Evolutionary conservation across 2,113 vertebrate genomes (phyloP).

Genomic region (Psophia crepitans): DNA sequence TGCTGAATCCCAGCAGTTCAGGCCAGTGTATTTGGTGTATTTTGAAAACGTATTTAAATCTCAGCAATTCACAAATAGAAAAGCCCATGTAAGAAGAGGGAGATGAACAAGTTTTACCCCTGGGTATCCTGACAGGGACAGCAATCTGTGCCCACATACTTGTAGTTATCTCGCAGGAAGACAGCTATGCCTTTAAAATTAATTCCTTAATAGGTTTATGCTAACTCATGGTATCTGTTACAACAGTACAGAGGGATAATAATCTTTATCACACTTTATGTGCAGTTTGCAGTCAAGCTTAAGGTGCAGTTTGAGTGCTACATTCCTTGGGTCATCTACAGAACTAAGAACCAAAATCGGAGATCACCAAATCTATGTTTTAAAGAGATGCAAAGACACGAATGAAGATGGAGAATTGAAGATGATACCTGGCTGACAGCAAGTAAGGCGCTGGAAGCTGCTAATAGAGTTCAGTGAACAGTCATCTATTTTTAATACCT

Average conservation of each 20-base stretch:
- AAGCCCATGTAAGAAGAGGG: not conserved
- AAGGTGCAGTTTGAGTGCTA: not conserved
- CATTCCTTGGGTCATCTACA: not conserved
- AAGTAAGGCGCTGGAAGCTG: not conserved
- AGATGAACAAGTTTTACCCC: not conserved
- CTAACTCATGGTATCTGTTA: not conserved
- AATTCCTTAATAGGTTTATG: not conserved
- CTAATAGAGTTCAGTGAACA: not conserved
- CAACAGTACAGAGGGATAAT: not conserved
- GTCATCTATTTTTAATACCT: not conserved
- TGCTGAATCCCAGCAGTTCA: not conserved
- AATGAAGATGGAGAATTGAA: not conserved
- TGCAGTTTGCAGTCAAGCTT: not conserved
- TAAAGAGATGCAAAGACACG: not conserved
- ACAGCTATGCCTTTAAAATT: not conserved
- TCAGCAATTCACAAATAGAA: not conserved
- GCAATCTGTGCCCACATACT: fast-evolving
- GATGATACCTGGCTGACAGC: not conserved
- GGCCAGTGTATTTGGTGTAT: not conserved
- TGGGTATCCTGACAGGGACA: not conserved
- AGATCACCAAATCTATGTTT: not conserved
- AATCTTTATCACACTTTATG: not conserved
- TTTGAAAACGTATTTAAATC: not conserved
- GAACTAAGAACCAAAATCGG: not conserved
- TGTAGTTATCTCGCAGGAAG: not conserved